phyloP scores from a whole-genome alignment of 2,113 vertebrate species.

The Passer domesticus region DNA sequence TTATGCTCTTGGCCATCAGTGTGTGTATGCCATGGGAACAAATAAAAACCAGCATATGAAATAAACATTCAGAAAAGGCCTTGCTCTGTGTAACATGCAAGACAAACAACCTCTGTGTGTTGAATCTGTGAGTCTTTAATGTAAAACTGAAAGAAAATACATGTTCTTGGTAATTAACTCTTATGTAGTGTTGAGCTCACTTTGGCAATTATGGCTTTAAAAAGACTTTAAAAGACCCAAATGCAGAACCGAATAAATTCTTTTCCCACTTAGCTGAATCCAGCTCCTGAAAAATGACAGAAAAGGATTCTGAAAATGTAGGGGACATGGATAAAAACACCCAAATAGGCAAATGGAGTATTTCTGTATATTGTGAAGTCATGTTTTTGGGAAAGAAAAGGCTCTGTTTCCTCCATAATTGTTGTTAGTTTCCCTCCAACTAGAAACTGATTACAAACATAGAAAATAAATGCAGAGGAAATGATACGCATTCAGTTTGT shows the following conservation, averaged over 20 bases:
- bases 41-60: not conserved
- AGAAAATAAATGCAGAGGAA: not conserved
- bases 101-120: not conserved
- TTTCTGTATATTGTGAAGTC: not conserved
- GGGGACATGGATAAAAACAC: not conserved
- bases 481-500: not conserved
- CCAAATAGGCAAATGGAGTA: too few relatives aligned
- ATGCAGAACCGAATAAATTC: not conserved
- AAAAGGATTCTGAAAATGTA: not conserved
- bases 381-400: not conserved
- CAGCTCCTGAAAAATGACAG: fast-evolving
- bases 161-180: not conserved
- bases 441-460: not conserved
- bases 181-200: not conserved
- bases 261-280: not conserved
- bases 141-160: not conserved
- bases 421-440: not conserved
- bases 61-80: not conserved
- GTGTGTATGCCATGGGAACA: not conserved
- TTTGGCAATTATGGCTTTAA: not conserved
- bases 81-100: not conserved
- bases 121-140: not conserved
- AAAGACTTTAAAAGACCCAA: not conserved
- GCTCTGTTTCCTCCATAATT: not conserved
- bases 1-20: not conserved